Evolutionary conservation across 2,888 invertebrate genomes (phyloP).

Genomic region (Megalurothrips usitatus): DNA sequence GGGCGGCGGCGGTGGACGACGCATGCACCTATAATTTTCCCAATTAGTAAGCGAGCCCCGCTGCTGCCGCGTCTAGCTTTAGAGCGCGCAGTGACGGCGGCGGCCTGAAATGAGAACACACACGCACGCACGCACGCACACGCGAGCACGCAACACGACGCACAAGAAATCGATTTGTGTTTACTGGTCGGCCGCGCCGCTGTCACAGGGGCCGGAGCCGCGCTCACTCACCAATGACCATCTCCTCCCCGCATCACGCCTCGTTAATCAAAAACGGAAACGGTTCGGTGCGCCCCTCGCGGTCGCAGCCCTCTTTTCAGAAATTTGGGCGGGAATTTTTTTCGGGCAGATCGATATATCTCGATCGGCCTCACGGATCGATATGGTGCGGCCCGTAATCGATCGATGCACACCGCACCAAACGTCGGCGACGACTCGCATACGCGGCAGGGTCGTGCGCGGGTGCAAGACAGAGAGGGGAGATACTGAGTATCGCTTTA

Average conservation of each 20-base stretch:
- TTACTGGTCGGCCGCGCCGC: not conserved
- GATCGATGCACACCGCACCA: not conserved
- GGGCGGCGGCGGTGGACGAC: not conserved
- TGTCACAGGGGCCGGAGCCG: not conserved
- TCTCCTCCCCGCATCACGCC: not conserved
- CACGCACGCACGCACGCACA: not conserved
- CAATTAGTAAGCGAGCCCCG: not conserved
- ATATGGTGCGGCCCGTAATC: not conserved
- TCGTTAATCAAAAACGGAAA: slow-evolving; percentile 5
- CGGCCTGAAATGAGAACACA: slow-evolving; percentile 15
- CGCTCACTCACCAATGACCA: not conserved
- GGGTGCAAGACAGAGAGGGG: not conserved
- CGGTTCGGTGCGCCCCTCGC: not conserved
- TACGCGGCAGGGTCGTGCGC: not conserved
- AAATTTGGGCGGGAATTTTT: not conserved
- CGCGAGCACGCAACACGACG: not conserved
- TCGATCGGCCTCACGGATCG: not conserved
- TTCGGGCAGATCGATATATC: slow-evolving; percentile 6
- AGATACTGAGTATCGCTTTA: not conserved
- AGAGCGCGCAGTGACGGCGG: not conserved
- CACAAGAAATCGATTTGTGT: slow-evolving; percentile 7
- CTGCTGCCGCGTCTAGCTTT: not conserved
- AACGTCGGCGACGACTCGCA: not conserved
- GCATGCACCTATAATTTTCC: slow-evolving; percentile 17
- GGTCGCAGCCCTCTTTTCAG: not conserved